Evolutionary conservation across 2,797 vertebrate genomes (phyloP), one percentile per base, ranked within the genome.

Genomic region (Sebastes minor): DNA sequence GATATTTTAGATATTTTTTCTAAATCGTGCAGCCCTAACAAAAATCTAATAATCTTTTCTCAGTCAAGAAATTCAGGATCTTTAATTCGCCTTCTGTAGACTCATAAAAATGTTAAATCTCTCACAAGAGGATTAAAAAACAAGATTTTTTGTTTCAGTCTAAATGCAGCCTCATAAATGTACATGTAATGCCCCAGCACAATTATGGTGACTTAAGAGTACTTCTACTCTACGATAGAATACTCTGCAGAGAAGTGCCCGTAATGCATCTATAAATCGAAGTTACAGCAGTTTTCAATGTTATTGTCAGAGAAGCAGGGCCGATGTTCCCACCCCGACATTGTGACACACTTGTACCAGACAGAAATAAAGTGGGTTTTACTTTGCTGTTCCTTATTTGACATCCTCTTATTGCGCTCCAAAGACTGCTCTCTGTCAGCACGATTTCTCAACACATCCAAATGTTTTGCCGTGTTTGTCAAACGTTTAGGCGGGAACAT

Each of bases 391-490:
- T 95, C 95, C 94, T 86, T 91, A 91, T 94, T 95, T 89, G 67
- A 96, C 93, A 95, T 95, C 95, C 95, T 95, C 94, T 94, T 93
- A 86, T 90, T 90, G 84, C 32, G 35, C 71, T 88, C 81, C 76
- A 70, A 83, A 84, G 84, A 88, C 76, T 63, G 60, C 78, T 82
- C 90, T 86, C 35, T 52, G 87, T 92, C 90, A 93, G 91, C 91
- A 92, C 2, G 2, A 90, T 92, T 91, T 89, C 90, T 85, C 88
- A 90, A 92, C 85, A 63, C 76, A 42, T 81, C 69, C 64, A 81
- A 80, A 76, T 59, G 78, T 84, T 88, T 78, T 69, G 63, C 55
- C 20, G 4, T 69, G 78, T 38, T 72, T 76, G 68, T n/a, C 49
- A 61, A 63, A 78, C 6, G 75, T 84, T 81, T 61, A 52, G 28